phyloP scores from a whole-genome alignment of 2,888 invertebrate species.

The Polydesmus complanatus region DNA sequence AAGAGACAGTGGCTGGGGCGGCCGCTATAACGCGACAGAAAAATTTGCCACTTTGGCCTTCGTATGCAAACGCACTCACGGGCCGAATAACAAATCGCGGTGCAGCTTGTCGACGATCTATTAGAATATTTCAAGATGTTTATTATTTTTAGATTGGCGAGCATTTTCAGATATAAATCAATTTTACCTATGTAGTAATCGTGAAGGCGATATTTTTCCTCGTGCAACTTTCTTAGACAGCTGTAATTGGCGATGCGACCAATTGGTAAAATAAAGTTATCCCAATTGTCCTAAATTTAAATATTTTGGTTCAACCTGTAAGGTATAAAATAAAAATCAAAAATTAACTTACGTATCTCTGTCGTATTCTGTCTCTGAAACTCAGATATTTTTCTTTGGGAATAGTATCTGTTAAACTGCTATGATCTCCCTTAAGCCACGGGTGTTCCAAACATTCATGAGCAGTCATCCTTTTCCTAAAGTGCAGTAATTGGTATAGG shows the following conservation, averaged over 20 bases:
- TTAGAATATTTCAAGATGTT: not conserved
- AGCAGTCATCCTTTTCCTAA: conserved; percentile 88
- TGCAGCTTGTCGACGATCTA: conserved; percentile 92
- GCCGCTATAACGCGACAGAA: conserved; percentile 91
- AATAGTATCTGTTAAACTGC: conserved; percentile 57
- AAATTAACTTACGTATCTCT: conserved; percentile 38
- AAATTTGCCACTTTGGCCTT: conserved; percentile 94
- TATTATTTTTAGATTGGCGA: not conserved
- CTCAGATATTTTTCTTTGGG: conserved; percentile 69
- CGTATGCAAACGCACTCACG: conserved; percentile 85
- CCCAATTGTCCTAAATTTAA: conserved; percentile 40
- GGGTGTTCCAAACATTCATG: conserved; percentile 91
- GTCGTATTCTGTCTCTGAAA: conserved; percentile 73
- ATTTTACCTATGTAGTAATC: conserved; percentile 80
- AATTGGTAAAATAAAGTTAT: conserved; percentile 78
- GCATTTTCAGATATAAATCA: not conserved
- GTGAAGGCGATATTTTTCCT: conserved; percentile 92
- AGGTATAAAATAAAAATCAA: not conserved
- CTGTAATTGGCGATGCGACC: conserved; percentile 96
- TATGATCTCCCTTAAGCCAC: conserved; percentile 84
- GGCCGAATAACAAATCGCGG: conserved; percentile 97
- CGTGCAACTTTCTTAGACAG: conserved; percentile 81
- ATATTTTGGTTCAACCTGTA: conserved; percentile 3
- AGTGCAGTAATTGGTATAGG: conserved; percentile 21
- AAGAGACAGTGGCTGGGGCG: conserved; percentile 86